Evolutionary conservation across 1,140 invertebrate genomes (phyloP).

Genomic region (Chionoecetes opilio): DNA sequence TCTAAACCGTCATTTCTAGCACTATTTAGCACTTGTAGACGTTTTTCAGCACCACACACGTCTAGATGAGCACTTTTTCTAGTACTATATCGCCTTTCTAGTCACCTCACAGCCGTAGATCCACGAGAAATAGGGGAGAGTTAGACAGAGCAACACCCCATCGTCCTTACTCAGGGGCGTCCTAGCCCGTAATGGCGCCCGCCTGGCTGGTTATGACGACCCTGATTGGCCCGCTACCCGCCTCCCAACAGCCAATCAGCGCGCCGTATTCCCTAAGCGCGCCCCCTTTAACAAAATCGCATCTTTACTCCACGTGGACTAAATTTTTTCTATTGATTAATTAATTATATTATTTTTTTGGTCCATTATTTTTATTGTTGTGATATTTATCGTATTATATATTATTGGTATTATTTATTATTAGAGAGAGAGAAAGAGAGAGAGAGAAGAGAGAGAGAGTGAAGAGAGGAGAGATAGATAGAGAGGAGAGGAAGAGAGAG

Average conservation of each 20-base stretch:
- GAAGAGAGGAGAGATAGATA: neutral
- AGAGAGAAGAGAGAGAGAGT: neutral
- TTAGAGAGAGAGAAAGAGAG: neutral
- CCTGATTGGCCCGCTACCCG: neutral
- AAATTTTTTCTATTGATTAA: neutral
- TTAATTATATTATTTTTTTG: neutral
- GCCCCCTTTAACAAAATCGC: neutral
- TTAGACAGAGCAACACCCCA: neutral
- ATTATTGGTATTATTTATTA: neutral
- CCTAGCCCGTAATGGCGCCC: neutral
- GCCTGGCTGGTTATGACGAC: neutral
- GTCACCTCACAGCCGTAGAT: neutral
- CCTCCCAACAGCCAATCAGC: neutral
- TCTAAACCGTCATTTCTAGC: neutral
- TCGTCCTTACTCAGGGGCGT: neutral
- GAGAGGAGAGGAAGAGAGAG: conserved; percentile 24
- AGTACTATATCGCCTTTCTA: neutral
- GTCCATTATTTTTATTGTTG: neutral
- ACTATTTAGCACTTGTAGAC: neutral
- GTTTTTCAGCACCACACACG: neutral
- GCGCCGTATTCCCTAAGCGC: neutral
- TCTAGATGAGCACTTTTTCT: neutral
- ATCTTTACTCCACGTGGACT: neutral
- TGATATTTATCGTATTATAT: neutral
- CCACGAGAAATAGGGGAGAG: neutral